Evolutionary conservation across 1,140 invertebrate species (phyloP).

Genomic region (Limonius californicus): DNA sequence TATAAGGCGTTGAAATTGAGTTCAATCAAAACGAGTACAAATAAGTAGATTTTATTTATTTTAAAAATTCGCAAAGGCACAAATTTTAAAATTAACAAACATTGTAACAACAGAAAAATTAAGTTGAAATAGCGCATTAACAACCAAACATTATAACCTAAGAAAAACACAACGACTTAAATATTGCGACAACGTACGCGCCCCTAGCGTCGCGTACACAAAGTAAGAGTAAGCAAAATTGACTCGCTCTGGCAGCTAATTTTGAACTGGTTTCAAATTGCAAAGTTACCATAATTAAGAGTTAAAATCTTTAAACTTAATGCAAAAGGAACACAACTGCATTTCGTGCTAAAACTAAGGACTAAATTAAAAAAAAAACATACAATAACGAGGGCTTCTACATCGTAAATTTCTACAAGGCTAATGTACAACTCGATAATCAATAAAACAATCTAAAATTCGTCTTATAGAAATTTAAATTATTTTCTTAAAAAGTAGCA

Average conservation of each 20-base stretch:
- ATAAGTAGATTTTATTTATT: slow-evolving; percentile 31
- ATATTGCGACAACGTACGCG: slow-evolving; percentile 12
- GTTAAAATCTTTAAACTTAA: slow-evolving; percentile 1
- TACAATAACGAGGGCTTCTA: slow-evolving; percentile 9
- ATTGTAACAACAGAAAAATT: slow-evolving; percentile 14
- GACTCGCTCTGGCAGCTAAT: slow-evolving; percentile 21
- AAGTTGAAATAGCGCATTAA: slow-evolving; percentile 21
- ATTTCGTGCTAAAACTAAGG: background rate
- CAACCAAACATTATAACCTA: slow-evolving; percentile 23
- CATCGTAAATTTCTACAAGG: background rate
- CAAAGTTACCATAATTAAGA: slow-evolving; percentile 16
- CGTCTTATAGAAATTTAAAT: background rate
- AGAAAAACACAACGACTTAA: slow-evolving; percentile 3
- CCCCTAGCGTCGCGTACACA: too few relatives aligned
- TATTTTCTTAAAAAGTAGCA: slow-evolving; percentile 15
- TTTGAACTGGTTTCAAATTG: too few relatives aligned
- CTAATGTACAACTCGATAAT: slow-evolving; percentile 10
- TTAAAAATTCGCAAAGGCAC: slow-evolving; percentile 46
- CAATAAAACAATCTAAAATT: slow-evolving; percentile 17
- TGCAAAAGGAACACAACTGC: slow-evolving; percentile 6
- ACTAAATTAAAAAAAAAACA: slow-evolving; percentile 8
- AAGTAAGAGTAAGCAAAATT: too few relatives aligned
- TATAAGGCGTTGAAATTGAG: too few relatives aligned
- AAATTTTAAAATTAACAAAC: slow-evolving; percentile 42
- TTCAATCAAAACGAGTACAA: too few relatives aligned